Conservation (phyloP, 2,797 vertebrate species). For the Falco berigora region DNA sequence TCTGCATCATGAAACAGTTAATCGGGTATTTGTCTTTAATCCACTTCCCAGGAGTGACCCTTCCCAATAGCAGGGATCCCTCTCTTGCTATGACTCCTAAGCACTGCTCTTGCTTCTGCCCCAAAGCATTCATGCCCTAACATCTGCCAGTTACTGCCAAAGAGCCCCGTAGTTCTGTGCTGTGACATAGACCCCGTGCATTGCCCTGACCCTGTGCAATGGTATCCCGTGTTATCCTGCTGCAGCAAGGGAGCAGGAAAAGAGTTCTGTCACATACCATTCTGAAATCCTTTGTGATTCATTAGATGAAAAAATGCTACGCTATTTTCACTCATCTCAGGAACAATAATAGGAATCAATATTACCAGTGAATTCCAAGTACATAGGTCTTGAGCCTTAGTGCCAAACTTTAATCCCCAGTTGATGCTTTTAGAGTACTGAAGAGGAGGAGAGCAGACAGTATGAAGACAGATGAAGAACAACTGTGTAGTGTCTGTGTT, state of each 20-base stretch:
- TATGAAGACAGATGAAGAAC: not conserved
- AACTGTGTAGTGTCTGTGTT: not conserved
- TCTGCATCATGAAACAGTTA: not conserved
- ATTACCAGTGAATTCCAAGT: not conserved
- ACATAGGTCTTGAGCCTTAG: not conserved
- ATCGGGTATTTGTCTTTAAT: not conserved
- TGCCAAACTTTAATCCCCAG: not conserved
- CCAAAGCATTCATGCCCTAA: not conserved
- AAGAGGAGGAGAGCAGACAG: not conserved
- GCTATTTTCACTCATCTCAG: not conserved
- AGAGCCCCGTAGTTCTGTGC: not conserved
- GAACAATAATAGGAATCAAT: not conserved
- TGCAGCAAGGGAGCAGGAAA: not conserved
- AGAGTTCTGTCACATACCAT: rapidly evolving
- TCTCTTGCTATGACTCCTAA: not conserved
- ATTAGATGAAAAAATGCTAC: not conserved
- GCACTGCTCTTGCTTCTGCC: not conserved
- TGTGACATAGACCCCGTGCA: not conserved
- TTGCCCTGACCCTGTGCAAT: not conserved
- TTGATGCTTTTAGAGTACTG: not conserved
- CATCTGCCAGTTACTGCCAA: not conserved
- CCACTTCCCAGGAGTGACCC: not conserved
- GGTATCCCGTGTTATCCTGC: not conserved
- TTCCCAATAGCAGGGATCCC: not conserved
- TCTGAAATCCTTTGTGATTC: not conserved